A percentile compares a stretch with the other conserved stretches of the same genome.
Evolutionary conservation across 2,113 vertebrate genomes (phyloP).

Genomic region (Peromyscus maniculatus): DNA sequence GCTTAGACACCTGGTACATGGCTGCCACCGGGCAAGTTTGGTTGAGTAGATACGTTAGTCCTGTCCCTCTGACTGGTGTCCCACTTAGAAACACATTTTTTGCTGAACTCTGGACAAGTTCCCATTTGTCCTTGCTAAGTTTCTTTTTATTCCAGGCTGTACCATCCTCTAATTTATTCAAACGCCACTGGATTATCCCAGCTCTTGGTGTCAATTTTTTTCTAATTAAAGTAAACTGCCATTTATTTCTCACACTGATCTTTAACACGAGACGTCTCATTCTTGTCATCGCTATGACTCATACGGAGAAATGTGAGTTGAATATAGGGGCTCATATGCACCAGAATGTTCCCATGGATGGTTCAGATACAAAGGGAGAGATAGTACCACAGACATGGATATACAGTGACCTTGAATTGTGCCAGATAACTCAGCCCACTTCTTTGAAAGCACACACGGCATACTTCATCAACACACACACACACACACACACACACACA

Average conservation of each 20-base stretch:
- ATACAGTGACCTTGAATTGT: constrained; percentile 50
- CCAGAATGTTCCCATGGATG: constrained; percentile 68
- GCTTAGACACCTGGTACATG: background rate
- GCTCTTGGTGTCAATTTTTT: constrained; percentile 83
- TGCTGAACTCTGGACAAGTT: constrained; percentile 73
- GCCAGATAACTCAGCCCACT: constrained; percentile 21
- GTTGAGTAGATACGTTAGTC: too few relatives aligned
- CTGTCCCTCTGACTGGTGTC: background rate
- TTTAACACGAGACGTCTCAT: constrained; percentile 82
- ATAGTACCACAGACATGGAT: constrained; percentile 43
- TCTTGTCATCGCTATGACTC: constrained; percentile 80
- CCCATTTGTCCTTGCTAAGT: constrained; percentile 83
- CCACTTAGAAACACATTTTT: background rate
- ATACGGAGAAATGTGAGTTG: constrained; percentile 62
- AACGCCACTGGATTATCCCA: constrained; percentile 85
- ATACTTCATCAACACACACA: background rate
- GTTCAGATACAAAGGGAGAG: constrained; percentile 14
- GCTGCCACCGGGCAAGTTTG: too few relatives aligned
- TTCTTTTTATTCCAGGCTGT: constrained; percentile 85
- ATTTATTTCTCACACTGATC: constrained; percentile 80
- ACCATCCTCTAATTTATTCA: constrained; percentile 88
- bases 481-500: background rate
- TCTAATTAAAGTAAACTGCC: constrained; percentile 85
- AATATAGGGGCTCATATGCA: constrained; percentile 77
- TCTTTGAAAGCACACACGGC: constrained; percentile 69